Evolutionary conservation across 2,888 invertebrate genomes (phyloP).

Genomic region (Platypus cylindrus): DNA sequence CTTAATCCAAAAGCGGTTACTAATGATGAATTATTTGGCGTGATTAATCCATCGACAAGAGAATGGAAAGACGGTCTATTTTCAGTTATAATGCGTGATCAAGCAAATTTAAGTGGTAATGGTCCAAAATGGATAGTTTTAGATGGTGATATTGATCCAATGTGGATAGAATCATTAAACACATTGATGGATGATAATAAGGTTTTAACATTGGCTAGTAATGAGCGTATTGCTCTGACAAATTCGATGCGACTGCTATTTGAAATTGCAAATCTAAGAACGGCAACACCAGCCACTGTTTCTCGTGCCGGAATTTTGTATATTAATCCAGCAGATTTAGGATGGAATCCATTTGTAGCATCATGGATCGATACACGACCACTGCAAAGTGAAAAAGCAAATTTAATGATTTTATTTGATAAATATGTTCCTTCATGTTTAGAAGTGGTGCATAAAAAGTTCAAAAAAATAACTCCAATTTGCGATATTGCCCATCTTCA

Average conservation of each 20-base stretch:
- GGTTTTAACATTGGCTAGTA: constrained; percentile 84
- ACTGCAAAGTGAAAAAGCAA: constrained; percentile 61
- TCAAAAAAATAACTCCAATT: constrained; percentile 84
- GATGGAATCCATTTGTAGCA: constrained; percentile 87
- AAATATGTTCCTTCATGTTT: constrained; percentile 81
- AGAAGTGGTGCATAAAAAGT: constrained; percentile 57
- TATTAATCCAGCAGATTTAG: constrained; percentile 86
- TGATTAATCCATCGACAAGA: constrained; percentile 84
- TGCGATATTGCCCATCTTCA: constrained; percentile 81
- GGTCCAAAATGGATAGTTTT: constrained; percentile 90
- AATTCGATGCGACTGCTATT: constrained; percentile 84
- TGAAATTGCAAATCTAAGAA: constrained; percentile 79
- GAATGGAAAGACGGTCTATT: constrained; percentile 54
- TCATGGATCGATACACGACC: constrained; percentile 77
- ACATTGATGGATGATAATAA: constrained; percentile 98
- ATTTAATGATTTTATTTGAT: constrained; percentile 77
- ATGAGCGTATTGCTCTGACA: constrained; percentile 85
- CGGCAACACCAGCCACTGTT: constrained; percentile 92
- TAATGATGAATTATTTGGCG: constrained; percentile 88
- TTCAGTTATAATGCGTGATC: constrained; percentile 85
- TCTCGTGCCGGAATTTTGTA: constrained; percentile 90
- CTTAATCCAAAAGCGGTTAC: constrained; percentile 95
- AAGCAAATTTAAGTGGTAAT: constrained; percentile 76
- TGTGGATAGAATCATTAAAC: constrained; percentile 96
- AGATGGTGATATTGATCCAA: constrained; percentile 94